A percentile compares a stretch with the other conserved stretches of the same genome.
These are phyloP conservation scores for Chelonoidis abingdonii DNA, from an alignment of 2,113 vertebrate species.

Conservation along the genomic window DNA sequence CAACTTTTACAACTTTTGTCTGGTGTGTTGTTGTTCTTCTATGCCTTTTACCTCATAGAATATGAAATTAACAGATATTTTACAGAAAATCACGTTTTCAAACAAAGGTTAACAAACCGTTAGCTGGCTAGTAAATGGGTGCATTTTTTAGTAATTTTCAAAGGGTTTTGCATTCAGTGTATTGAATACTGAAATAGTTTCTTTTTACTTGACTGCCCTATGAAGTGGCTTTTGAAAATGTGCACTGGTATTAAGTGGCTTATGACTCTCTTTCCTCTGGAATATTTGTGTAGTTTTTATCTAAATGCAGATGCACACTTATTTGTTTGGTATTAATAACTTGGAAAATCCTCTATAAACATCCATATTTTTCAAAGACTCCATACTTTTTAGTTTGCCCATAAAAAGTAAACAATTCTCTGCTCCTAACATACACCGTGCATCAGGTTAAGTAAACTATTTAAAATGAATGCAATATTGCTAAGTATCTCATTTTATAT, in stretches of 20 bases:
- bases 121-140: not conserved
- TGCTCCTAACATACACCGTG: not conserved
- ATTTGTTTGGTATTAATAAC: rapidly evolving
- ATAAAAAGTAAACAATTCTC: not conserved
- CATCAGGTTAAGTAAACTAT: not conserved
- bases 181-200: constrained; percentile 51
- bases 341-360: rapidly evolving
- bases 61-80: not conserved
- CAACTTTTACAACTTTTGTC: constrained; percentile 4
- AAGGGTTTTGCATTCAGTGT: constrained; percentile 43
- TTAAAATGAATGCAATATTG: rapidly evolving
- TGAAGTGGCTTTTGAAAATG: constrained; percentile 66
- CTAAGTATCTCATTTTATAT: rapidly evolving
- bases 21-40: constrained; percentile 8
- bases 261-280: not conserved
- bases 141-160: constrained; percentile 11
- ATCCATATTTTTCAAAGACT: not conserved
- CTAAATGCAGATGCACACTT: rapidly evolving
- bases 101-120: not conserved
- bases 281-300: rapidly evolving
- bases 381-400: not conserved
- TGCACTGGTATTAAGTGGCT: rapidly evolving
- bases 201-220: constrained; percentile 58
- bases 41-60: not conserved
- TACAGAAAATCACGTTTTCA: not conserved